phyloP scores from a whole-genome alignment of 92 coral and sea anemone genomes.

The Plumapathes pennacea region DNA sequence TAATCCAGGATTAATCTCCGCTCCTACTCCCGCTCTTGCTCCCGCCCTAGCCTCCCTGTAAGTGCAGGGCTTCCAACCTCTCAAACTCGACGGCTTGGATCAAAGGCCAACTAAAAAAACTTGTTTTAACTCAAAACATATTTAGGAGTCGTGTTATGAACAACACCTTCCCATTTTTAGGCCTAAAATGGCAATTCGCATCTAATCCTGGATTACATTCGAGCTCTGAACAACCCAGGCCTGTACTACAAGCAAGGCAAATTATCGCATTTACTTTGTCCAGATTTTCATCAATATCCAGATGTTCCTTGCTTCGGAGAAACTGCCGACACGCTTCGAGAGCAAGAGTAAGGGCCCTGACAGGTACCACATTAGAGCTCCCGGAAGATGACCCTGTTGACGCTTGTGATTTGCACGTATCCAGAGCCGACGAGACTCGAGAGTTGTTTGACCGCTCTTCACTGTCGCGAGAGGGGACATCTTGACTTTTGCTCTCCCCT shows the following conservation, averaged over 20 bases:
- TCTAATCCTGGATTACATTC: too few relatives aligned
- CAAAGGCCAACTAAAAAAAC: too few relatives aligned
- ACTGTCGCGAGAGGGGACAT: conserved; percentile 11
- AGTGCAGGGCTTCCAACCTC: too few relatives aligned
- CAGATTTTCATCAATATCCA: conserved; percentile 75
- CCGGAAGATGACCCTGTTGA: conserved; percentile 7
- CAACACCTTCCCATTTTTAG: too few relatives aligned
- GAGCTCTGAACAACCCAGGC: too few relatives aligned
- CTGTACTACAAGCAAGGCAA: neutral
- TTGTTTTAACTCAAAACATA: too few relatives aligned
- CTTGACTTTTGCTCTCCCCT: neutral
- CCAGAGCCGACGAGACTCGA: conserved; percentile 1
- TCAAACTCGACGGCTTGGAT: too few relatives aligned
- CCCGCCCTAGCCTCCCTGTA: too few relatives aligned
- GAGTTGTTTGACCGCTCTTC: conserved; percentile 7
- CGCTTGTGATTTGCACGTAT: conserved; percentile 14
- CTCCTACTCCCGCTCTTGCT: too few relatives aligned
- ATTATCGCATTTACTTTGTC: conserved; percentile 38
- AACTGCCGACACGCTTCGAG: conserved; percentile 87
- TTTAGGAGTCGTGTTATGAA: too few relatives aligned
- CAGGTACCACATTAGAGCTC: conserved; percentile 50
- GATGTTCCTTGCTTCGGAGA: conserved; percentile 62
- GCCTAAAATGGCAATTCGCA: too few relatives aligned
- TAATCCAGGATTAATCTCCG: too few relatives aligned
- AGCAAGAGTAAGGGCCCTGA: conserved; percentile 77